These are phyloP conservation scores for Leiothrix lutea DNA, from an alignment of 2,113 vertebrate species.

Conservation along the genomic window DNA sequence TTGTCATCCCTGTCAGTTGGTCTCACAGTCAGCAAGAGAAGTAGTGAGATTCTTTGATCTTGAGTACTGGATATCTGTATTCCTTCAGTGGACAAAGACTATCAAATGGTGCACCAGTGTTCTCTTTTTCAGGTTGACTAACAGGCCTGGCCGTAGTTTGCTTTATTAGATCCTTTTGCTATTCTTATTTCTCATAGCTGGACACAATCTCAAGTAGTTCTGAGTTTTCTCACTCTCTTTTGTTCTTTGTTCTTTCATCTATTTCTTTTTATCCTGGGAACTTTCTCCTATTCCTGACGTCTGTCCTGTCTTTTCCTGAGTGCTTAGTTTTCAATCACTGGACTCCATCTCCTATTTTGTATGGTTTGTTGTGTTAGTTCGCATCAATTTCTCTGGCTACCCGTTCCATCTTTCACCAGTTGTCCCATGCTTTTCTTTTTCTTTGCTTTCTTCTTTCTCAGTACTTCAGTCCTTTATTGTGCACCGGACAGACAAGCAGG, in stretches of 20 bases:
- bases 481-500: neutral
- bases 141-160: neutral
- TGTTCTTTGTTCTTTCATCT: neutral
- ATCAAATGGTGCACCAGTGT: neutral
- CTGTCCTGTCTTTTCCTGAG: neutral
- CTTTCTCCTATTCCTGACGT: neutral
- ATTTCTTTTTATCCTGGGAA: neutral
- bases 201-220: neutral
- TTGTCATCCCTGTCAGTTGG: accelerated
- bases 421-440: neutral
- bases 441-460: neutral
- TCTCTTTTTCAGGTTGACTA: neutral
- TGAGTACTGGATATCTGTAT: neutral
- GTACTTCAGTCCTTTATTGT: neutral
- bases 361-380: neutral
- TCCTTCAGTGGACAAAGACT: neutral
- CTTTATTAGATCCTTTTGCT: neutral
- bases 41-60: neutral
- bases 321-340: neutral
- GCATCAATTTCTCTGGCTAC: neutral
- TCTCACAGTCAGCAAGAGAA: neutral
- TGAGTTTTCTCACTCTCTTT: neutral
- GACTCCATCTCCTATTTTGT: neutral
- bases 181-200: neutral
- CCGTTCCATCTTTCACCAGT: neutral